phyloP scores from a whole-genome alignment of 1,140 invertebrate genomes.

The Diachasma alloeum region DNA sequence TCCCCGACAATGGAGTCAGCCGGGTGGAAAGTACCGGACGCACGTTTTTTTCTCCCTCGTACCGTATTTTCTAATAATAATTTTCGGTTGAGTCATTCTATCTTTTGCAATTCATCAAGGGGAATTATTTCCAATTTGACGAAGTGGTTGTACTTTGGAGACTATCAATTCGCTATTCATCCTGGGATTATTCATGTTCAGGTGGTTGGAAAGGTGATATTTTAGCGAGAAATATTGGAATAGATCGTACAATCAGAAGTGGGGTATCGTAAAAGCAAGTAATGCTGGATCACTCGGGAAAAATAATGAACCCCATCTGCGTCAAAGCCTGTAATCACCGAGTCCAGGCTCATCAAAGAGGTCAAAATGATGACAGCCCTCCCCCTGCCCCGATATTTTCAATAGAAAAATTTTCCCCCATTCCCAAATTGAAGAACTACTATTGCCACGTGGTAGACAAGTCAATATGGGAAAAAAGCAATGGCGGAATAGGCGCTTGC shows the following conservation, averaged over 20 bases:
- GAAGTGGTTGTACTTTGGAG: too few species aligned
- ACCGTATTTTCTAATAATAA: background rate
- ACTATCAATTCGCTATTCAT: too few species aligned
- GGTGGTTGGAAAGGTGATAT: too few species aligned
- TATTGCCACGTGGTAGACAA: background rate
- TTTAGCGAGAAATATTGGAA: too few species aligned
- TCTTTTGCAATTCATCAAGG: background rate
- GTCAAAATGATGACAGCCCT: background rate
- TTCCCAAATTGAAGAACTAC: background rate
- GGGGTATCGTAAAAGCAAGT: too few species aligned
- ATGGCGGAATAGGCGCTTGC: slow-evolving; percentile 21
- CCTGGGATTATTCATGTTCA: too few species aligned
- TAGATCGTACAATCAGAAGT: too few species aligned
- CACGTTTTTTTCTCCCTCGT: background rate
- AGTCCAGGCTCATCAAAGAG: background rate
- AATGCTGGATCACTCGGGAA: too few species aligned
- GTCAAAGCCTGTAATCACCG: background rate
- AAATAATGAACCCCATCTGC: too few species aligned
- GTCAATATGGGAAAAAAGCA: slow-evolving; percentile 18
- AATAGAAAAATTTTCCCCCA: background rate
- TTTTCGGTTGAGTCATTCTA: background rate
- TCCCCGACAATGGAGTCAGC: background rate
- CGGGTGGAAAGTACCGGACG: background rate
- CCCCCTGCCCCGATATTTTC: background rate
- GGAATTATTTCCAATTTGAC: background rate